Percentiles rank a stretch among this genome's conserved stretches.
Evolutionary conservation across 2,113 vertebrate species (phyloP).

Genomic region (Fulica atra): DNA sequence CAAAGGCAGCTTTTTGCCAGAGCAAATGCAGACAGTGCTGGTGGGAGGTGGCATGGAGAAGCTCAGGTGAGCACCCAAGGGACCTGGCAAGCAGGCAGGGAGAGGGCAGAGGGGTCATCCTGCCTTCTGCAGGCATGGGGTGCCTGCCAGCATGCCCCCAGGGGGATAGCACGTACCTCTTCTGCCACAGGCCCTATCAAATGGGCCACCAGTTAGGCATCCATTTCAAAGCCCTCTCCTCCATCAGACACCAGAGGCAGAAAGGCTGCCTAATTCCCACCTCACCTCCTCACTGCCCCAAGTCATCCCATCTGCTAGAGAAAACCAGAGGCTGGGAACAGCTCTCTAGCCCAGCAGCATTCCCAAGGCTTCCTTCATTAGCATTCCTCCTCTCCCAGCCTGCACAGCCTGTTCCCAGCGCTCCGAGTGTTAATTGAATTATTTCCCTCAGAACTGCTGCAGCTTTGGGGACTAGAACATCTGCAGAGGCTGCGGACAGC

Average conservation of each 20-base stretch:
- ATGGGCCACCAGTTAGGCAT: background rate
- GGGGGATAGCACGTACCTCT: background rate
- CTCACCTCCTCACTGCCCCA: background rate
- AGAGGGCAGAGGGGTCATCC: background rate
- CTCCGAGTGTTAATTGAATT: background rate
- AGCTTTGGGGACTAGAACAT: conserved; percentile 21
- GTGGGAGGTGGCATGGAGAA: background rate
- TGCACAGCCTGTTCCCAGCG: conserved; percentile 19
- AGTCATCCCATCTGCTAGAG: background rate
- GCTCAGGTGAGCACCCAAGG: background rate
- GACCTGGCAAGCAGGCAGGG: background rate
- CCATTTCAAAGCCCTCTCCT: background rate
- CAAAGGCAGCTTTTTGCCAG: background rate
- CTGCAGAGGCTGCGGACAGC: background rate
- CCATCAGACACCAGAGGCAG: background rate
- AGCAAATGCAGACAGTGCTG: background rate
- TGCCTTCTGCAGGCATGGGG: background rate
- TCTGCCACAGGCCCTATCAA: background rate
- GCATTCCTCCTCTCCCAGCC: conserved; percentile 36
- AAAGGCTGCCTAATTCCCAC: background rate
- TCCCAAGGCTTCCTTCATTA: background rate
- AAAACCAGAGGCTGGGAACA: background rate
- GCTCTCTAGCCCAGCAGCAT: background rate
- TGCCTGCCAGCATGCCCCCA: background rate
- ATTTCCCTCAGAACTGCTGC: background rate